Conservation (phyloP, 1,140 invertebrate genomes). For the Cotesia vestalis region DNA sequence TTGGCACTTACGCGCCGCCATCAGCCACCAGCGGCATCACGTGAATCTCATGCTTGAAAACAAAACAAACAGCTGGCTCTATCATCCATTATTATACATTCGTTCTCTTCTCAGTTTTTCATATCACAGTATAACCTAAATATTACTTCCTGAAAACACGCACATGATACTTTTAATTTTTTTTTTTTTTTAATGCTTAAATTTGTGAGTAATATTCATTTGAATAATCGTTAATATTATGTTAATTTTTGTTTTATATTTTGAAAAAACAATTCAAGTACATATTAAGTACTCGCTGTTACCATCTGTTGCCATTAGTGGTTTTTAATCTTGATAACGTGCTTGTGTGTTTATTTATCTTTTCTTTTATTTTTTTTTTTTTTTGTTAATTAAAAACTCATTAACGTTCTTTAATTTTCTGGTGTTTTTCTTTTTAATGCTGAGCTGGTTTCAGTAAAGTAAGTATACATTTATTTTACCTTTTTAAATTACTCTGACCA, state of each 20-base stretch:
- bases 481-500: neutral
- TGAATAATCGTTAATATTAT: too few species aligned
- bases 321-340: conserved; percentile 1
- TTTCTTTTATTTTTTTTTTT: neutral
- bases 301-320: conserved; percentile 1
- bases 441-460: neutral
- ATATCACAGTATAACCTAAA: too few species aligned
- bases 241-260: too few species aligned
- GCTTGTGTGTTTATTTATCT: neutral
- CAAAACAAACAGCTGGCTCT: conserved; percentile 64
- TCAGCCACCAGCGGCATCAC: conserved; percentile 56
- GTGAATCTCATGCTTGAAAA: conserved; percentile 64
- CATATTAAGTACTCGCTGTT: neutral
- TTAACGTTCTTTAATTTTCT: too few species aligned
- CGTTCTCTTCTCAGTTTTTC: neutral
- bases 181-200: too few species aligned
- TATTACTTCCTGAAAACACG: too few species aligned
- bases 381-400: too few species aligned
- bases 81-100: conserved; percentile 30
- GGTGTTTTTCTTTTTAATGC: too few species aligned
- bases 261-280: neutral
- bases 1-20: conserved; percentile 49
- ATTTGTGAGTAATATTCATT: too few species aligned
- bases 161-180: too few species aligned
- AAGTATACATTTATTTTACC: neutral